Evolutionary conservation across 2,888 invertebrate genomes (phyloP), one percentile per base, ranked within the genome.

Genomic region (Scaptomyza tumidula): DNA sequence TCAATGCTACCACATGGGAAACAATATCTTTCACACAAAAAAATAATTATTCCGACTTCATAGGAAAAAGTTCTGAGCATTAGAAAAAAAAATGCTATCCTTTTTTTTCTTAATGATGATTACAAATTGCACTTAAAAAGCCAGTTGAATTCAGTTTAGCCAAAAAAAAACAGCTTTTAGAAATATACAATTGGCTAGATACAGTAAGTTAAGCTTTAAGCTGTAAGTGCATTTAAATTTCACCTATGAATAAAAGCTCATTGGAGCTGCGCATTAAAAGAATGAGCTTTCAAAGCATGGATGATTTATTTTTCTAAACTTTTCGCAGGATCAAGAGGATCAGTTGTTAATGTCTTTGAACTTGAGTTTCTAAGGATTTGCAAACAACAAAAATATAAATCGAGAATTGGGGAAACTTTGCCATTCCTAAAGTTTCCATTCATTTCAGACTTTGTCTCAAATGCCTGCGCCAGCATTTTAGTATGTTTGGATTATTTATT

Each of bases 391-490:
- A 9, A 39, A 16, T 52, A 37, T 7, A 46, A 50, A 44, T 52
- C 58, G 31, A 48, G 46, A 44, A 3, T 49, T 59, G 65, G 58
- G 31, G 58, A 24, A 66, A 52, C 53, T 33, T 52, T 33, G 13
- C 39, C 39, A 11, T 57, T 44, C 24, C 13, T 44, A 39, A 14
- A 39, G 37, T 39, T 39, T 13, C 37, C 31, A 58, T 63, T 55
- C 45, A 59, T 59, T 66, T 78, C 79, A 78, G 78, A 78, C 78
- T 78, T 78, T 72, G 72, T 75, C 69, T 78, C 69, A 64, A 64
- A 62, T 62, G 70, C 61, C 53, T 31, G 53, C 63, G 46, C 33
- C 59, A 50, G 69, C 53, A 31, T 64, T 31, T 68, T 33, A 45
- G 35, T 56, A 45, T 39, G 2, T 73, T 61, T 70, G 44, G 54